These are phyloP conservation scores for Drosophila willistoni DNA, from an alignment of 1,140 invertebrate genomes.

Conservation along the genomic window DNA sequence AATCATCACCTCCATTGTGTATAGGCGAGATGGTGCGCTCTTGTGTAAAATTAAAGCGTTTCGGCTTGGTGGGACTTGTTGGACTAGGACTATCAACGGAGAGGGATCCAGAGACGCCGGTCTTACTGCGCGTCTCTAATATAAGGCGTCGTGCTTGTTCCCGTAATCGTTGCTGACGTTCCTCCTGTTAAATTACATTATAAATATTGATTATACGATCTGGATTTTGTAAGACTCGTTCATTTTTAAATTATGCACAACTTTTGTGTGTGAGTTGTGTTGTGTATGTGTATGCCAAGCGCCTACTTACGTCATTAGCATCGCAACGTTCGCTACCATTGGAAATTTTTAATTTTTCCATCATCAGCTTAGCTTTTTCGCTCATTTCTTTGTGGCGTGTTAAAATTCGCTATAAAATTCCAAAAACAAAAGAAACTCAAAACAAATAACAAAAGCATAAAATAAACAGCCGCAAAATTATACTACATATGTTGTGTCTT, in stretches of 20 bases:
- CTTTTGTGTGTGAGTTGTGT: neutral
- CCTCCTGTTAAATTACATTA: conserved; percentile 86
- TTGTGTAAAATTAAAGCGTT: conserved; percentile 71
- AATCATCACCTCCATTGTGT: conserved; percentile 68
- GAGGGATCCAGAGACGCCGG: conserved; percentile 78
- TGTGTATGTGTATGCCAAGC: conserved; percentile 8
- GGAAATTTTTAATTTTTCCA: conserved; percentile 93
- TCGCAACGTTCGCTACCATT: conserved; percentile 84
- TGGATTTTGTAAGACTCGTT: neutral
- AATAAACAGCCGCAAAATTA: conserved; percentile 27
- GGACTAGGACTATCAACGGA: conserved; percentile 67
- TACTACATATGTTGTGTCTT: conserved; percentile 12
- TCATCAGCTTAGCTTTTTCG: conserved; percentile 94
- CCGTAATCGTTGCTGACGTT: conserved; percentile 91
- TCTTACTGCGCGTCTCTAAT: conserved; percentile 90
- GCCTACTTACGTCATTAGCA: conserved; percentile 76
- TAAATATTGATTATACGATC: neutral
- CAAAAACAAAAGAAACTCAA: conserved; percentile 52
- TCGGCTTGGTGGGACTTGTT: conserved; percentile 71
- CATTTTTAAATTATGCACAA: conserved; percentile 20
- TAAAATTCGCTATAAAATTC: conserved; percentile 83
- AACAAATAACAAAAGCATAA: conserved; percentile 43
- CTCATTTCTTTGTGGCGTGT: conserved; percentile 93
- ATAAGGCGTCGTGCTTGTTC: conserved; percentile 95
- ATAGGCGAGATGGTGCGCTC: conserved; percentile 82